Conservation (phyloP, 2,888 invertebrate genomes). For the Tachina grossa region DNA sequence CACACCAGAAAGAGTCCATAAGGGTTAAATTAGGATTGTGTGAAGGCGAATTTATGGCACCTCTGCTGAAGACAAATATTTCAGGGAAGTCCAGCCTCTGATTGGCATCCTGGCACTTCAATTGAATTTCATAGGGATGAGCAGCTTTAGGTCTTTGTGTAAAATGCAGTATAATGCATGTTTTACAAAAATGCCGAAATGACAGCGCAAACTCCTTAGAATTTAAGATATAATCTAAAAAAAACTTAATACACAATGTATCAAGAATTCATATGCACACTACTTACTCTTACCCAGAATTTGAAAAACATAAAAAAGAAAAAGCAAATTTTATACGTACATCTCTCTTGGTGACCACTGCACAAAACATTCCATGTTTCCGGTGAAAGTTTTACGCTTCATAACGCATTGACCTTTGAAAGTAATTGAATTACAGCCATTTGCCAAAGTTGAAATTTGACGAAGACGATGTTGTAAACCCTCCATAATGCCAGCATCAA, state of each 20-base stretch:
- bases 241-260: too few species aligned
- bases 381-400: conserved; percentile 86
- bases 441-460: conserved; percentile 86
- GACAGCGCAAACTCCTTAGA: too few species aligned
- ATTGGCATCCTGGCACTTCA: too few species aligned
- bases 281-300: too few species aligned
- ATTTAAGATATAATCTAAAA: background rate
- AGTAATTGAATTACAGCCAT: conserved; percentile 87
- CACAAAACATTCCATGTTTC: conserved; percentile 88
- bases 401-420: conserved; percentile 89
- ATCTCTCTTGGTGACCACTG: conserved; percentile 93
- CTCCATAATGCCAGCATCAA: conserved; percentile 96
- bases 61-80: too few species aligned
- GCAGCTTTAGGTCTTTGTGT: too few species aligned
- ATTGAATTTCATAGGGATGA: too few species aligned
- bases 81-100: too few species aligned
- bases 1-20: background rate
- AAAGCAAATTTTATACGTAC: conserved; percentile 86
- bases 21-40: background rate
- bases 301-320: background rate
- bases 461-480: conserved; percentile 92
- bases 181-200: too few species aligned
- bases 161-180: too few species aligned
- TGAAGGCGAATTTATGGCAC: too few species aligned
- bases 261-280: too few species aligned